Evolutionary conservation across 2,797 vertebrate species (phyloP).

Genomic region (Lithobates pipiens): DNA sequence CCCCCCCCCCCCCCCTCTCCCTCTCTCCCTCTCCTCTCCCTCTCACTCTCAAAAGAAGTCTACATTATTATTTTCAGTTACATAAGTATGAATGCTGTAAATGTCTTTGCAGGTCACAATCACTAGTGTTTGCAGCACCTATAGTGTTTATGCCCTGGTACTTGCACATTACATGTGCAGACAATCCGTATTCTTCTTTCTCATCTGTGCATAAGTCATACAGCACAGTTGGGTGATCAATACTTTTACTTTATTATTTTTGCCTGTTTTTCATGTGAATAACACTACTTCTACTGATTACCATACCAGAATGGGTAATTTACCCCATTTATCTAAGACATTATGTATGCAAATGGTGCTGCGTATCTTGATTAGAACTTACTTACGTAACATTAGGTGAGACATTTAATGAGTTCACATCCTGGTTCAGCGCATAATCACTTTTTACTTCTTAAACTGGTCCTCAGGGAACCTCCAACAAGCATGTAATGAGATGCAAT

Average conservation of each 20-base stretch:
- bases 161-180: too few species aligned
- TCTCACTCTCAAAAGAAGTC: too few species aligned
- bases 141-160: too few species aligned
- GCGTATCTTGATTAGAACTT: conserved; percentile 38
- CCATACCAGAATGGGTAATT: conserved; percentile 27
- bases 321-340: conserved; percentile 13
- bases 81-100: too few species aligned
- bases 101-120: too few species aligned
- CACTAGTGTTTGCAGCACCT: too few species aligned
- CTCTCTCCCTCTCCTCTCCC: too few species aligned
- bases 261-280: background rate
- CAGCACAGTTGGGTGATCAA: too few species aligned
- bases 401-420: conserved; percentile 42
- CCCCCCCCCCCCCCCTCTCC: too few species aligned
- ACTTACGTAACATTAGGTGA: conserved; percentile 34
- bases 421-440: conserved; percentile 21
- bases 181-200: background rate
- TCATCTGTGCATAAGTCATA: background rate
- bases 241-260: background rate
- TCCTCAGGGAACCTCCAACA: conserved; percentile 25
- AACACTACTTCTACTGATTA: background rate
- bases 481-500: conserved; percentile 42
- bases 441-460: conserved; percentile 25
- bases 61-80: too few species aligned
- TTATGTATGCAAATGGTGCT: conserved; percentile 36